Conservation (phyloP, 2,888 invertebrate genomes). For the Stenichneumon culpator region DNA sequence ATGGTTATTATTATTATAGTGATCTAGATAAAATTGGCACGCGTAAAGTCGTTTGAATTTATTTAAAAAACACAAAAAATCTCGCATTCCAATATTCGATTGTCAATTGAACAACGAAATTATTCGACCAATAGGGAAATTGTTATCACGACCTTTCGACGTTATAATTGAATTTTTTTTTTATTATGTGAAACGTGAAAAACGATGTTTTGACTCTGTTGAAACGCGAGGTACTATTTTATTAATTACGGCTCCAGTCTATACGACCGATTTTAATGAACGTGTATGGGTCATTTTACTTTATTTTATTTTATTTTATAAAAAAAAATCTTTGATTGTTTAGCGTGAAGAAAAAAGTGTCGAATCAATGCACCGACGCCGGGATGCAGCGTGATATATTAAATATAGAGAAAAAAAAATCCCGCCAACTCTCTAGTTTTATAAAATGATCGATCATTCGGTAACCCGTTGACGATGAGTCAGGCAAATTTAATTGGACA, state of each 20-base stretch:
- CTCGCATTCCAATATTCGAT: neutral
- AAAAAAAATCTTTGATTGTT: neutral
- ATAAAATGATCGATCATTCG: slow-evolving; percentile 56
- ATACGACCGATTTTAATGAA: slow-evolving; percentile 16
- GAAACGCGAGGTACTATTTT: neutral
- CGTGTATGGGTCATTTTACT: neutral
- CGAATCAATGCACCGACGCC: slow-evolving; percentile 29
- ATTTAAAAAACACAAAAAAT: too few species aligned
- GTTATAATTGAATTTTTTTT: neutral
- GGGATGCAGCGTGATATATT: slow-evolving; percentile 14
- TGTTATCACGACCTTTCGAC: neutral
- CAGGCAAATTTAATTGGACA: slow-evolving; percentile 54
- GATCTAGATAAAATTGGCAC: too few species aligned
- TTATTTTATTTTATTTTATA: neutral
- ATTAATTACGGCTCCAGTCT: slow-evolving; percentile 3
- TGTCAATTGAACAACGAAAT: neutral
- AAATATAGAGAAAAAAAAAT: slow-evolving; percentile 26
- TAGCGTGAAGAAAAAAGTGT: slow-evolving; percentile 24
- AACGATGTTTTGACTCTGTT: neutral
- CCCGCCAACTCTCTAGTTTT: slow-evolving; percentile 5
- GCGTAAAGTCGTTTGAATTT: too few species aligned
- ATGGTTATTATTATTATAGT: too few species aligned
- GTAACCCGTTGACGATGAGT: slow-evolving; percentile 40
- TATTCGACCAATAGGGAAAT: neutral
- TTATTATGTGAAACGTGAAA: neutral